Conservation (phyloP, 2,888 invertebrate species). For the Eilema griseolum region DNA sequence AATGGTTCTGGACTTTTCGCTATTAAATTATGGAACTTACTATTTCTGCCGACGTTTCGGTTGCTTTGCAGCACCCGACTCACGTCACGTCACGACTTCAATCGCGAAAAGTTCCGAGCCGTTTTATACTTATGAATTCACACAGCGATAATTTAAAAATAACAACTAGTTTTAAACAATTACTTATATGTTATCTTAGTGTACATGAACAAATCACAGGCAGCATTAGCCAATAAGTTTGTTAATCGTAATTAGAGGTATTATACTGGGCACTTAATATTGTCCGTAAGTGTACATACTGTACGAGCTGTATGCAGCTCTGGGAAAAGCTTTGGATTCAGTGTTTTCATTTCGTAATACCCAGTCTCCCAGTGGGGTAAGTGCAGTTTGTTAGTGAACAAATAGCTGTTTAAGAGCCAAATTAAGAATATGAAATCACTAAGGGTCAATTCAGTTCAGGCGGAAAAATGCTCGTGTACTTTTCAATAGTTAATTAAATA, state of each 20-base stretch:
- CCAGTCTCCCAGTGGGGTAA: constrained; percentile 6
- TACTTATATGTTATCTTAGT: constrained; percentile 3
- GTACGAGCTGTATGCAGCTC: constrained; percentile 33
- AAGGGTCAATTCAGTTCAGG: too few species aligned
- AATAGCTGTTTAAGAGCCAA: background rate
- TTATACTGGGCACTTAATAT: constrained; percentile 44
- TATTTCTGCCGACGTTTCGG: too few species aligned
- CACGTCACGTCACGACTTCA: too few species aligned
- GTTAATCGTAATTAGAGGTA: constrained; percentile 38
- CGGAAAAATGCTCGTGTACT: too few species aligned
- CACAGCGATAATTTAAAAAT: too few species aligned
- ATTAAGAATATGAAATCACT: background rate
- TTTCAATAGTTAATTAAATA: too few species aligned
- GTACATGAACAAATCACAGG: constrained; percentile 26
- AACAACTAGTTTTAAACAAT: background rate
- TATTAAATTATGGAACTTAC: too few species aligned
- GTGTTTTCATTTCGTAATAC: constrained; percentile 46
- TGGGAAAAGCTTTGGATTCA: constrained; percentile 53
- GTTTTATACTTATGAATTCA: too few species aligned
- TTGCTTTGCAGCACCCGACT: too few species aligned
- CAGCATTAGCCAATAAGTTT: constrained; percentile 38
- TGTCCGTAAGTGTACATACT: constrained; percentile 52
- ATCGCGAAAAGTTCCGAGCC: too few species aligned
- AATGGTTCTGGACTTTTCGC: too few species aligned
- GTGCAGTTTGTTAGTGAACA: constrained; percentile 12